Evolutionary conservation across 1,140 invertebrate species (phyloP).

Genomic region (Drosophila yakuba): DNA sequence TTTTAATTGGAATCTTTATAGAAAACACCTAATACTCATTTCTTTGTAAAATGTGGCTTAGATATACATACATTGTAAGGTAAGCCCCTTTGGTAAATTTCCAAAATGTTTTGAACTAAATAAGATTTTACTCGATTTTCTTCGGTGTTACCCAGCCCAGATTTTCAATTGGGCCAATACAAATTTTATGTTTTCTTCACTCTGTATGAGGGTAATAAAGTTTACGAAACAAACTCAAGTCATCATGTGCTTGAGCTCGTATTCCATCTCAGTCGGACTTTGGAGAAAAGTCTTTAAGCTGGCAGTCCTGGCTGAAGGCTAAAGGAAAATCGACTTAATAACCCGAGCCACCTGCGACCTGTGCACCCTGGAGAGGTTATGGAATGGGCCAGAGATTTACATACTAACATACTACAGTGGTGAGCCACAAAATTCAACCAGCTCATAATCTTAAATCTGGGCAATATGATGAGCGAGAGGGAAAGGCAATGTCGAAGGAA

Average conservation of each 20-base stretch:
- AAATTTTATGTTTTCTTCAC: slow-evolving; percentile 6
- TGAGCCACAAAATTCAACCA: slow-evolving; percentile 72
- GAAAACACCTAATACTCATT: not conserved
- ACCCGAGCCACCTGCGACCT: slow-evolving; percentile 60
- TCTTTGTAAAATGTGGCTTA: not conserved
- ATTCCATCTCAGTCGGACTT: slow-evolving; percentile 25
- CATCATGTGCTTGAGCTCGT: slow-evolving; percentile 39
- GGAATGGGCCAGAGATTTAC: slow-evolving; percentile 63
- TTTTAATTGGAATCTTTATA: not conserved
- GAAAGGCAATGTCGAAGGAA: not conserved
- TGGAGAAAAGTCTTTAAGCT: slow-evolving; percentile 41
- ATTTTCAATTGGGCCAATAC: slow-evolving; percentile 1
- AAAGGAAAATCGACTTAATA: slow-evolving; percentile 65
- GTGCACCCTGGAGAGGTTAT: slow-evolving; percentile 16
- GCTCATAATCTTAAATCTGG: slow-evolving; percentile 81
- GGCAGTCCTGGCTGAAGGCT: slow-evolving; percentile 20
- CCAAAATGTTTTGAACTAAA: not conserved
- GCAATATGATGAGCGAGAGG: slow-evolving; percentile 60
- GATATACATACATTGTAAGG: no score
- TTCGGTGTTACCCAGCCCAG: not conserved
- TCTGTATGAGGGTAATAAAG: slow-evolving; percentile 21
- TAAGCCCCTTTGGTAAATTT: not conserved
- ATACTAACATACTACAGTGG: slow-evolving; percentile 69
- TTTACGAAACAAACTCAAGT: slow-evolving; percentile 32
- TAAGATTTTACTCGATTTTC: slow-evolving; percentile 3